Evolutionary conservation across 2,797 vertebrate species (phyloP), one percentile per base, ranked within the genome.

Genomic region (Brotogeris chrysoptera): DNA sequence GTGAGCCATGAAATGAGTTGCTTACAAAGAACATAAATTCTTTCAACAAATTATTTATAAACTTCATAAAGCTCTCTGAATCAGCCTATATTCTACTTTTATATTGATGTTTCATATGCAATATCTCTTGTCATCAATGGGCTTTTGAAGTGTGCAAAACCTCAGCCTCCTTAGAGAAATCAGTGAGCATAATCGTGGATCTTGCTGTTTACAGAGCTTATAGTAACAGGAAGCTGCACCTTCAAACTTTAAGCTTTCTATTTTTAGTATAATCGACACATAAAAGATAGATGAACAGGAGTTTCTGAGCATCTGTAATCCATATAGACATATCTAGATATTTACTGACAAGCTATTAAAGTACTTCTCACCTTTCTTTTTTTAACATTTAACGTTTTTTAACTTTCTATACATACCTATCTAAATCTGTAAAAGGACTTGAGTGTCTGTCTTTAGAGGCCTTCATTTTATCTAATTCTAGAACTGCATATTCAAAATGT

Each of bases 21-120:
- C 59, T 90, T 86, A 66, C 21, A 81, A 70, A 92, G 83, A 84
- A 86, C 43, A 76, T 92, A 90, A 96, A 94, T 16, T 23, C 1
- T 1, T 38, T 47, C 32, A 69, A 32, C 44, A 73, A 63, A 72
- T 32, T 70, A 39, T 34, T 52, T 70, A n/a, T 84, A 88, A 93
- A 91, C 38, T 80, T 86, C 23, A 79, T 86, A 64, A 90, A 70
- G 50, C 43, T 85, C 13, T 19, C 23, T 8, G 15, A 70, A 79
- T 86, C 17, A 64, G 10, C 10, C 38, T 41, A 6, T 76, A 44
- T 80, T 79, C 17, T 49, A 47, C 65, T 50, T 59, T 55, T 15
- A 49, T 64, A 72, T 47, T 63, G 44, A 28, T 38, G 7, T 30
- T 79, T 80, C 28, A 17, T 55, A 25, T 60, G 5, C 39, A 44